These are phyloP conservation scores for Dorcus parallelipipedus DNA, from an alignment of 2,888 invertebrate species.

Conservation along the genomic window DNA sequence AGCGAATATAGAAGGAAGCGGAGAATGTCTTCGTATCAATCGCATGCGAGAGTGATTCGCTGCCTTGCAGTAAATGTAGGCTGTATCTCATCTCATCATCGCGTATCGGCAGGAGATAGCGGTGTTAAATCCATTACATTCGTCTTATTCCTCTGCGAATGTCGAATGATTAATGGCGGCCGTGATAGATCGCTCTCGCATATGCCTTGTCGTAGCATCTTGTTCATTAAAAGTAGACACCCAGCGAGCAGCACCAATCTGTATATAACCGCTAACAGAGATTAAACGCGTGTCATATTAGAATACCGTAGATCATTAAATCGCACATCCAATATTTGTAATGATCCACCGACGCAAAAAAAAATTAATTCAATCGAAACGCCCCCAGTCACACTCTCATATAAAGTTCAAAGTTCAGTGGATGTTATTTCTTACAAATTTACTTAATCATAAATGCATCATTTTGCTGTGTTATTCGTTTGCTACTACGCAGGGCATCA, in stretches of 20 bases:
- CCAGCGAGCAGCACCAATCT: conserved; percentile 9
- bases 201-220: conserved; percentile 14
- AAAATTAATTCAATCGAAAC: too few species aligned
- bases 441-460: too few species aligned
- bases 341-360: too few species aligned
- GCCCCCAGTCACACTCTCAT: too few species aligned
- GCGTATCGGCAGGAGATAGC: neutral
- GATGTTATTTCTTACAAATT: too few species aligned
- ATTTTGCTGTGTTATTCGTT: too few species aligned
- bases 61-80: neutral
- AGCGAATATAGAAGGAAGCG: neutral
- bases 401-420: too few species aligned
- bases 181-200: conserved; percentile 15
- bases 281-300: conserved; percentile 14
- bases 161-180: conserved; percentile 13
- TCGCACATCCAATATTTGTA: too few species aligned
- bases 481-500: too few species aligned
- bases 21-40: neutral
- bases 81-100: neutral
- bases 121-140: neutral
- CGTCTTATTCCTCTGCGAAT: neutral
- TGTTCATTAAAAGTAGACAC: conserved; percentile 16
- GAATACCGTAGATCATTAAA: neutral
- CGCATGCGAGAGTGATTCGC: neutral
- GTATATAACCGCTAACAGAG: conserved; percentile 7